Percentiles rank a stretch among this genome's conserved stretches.
These are phyloP conservation scores for Thumatha senex DNA, from an alignment of 2,888 invertebrate genomes.

Conservation along the genomic window DNA sequence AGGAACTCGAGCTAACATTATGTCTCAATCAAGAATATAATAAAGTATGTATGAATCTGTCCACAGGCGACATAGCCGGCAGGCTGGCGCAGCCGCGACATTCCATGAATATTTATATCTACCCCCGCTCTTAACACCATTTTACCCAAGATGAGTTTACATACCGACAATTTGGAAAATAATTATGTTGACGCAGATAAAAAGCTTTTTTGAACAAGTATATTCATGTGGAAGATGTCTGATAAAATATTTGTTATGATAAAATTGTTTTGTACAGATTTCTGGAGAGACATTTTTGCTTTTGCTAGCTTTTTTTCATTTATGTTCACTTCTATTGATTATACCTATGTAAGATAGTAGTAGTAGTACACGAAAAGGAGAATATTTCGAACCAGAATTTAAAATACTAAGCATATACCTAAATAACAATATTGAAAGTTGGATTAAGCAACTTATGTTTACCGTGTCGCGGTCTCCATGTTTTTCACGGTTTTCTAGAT, in stretches of 20 bases:
- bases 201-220: background rate
- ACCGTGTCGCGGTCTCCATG: too few species aligned
- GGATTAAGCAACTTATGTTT: too few species aligned
- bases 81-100: conserved; percentile 15
- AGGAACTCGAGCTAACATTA: background rate
- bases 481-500: too few species aligned
- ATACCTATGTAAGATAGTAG: too few species aligned
- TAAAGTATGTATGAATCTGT: conserved; percentile 21
- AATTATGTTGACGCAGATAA: conserved; percentile 16
- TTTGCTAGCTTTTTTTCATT: background rate
- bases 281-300: background rate
- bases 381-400: too few species aligned
- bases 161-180: conserved; percentile 12
- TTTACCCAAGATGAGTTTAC: conserved; percentile 21
- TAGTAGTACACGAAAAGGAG: too few species aligned
- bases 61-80: conserved; percentile 9
- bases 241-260: too few species aligned
- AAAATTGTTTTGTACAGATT: background rate
- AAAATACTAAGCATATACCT: too few species aligned
- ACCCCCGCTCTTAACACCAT: conserved; percentile 29
- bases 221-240: background rate
- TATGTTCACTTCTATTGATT: too few species aligned
- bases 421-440: too few species aligned
- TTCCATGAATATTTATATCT: conserved; percentile 46
- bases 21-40: conserved; percentile 24